phyloP scores from a whole-genome alignment of 2,113 vertebrate species.

The Eclectus roratus region DNA sequence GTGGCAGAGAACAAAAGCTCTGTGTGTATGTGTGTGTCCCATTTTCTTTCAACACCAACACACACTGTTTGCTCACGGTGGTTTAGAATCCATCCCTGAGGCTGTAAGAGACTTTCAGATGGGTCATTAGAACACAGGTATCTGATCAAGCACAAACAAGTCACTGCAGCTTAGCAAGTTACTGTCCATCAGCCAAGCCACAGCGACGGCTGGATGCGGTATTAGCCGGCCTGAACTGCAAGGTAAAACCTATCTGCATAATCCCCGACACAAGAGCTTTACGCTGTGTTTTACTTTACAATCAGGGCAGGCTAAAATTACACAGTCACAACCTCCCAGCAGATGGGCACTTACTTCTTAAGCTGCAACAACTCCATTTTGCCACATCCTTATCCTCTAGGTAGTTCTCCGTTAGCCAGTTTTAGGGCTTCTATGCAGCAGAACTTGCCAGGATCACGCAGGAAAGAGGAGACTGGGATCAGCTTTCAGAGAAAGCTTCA shows the following conservation, averaged over 20 bases:
- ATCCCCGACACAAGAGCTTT: slow-evolving; percentile 50
- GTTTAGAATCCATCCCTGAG: neutral
- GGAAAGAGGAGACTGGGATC: neutral
- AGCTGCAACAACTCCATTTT: slow-evolving; percentile 20
- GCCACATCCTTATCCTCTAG: neutral
- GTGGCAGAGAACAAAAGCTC: neutral
- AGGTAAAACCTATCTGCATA: slow-evolving; percentile 50
- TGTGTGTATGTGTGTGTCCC: neutral
- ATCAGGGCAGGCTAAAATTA: slow-evolving; percentile 60
- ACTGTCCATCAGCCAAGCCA: neutral
- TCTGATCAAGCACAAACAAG: slow-evolving; percentile 7
- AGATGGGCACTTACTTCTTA: slow-evolving; percentile 12
- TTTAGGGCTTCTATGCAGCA: neutral
- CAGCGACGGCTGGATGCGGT: neutral
- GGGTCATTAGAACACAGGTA: neutral
- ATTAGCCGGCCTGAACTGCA: neutral
- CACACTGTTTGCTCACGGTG: neutral
- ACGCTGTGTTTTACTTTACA: neutral
- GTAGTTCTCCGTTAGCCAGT: neutral
- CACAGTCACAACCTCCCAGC: slow-evolving; percentile 5
- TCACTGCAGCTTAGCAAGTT: slow-evolving; percentile 26
- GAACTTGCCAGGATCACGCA: neutral
- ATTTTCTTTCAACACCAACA: neutral
- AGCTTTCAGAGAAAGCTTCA: slow-evolving; percentile 10
- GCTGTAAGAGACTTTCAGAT: neutral